Evolutionary conservation across 2,797 vertebrate species (phyloP).

Genomic region (Pangasius krempfi): DNA sequence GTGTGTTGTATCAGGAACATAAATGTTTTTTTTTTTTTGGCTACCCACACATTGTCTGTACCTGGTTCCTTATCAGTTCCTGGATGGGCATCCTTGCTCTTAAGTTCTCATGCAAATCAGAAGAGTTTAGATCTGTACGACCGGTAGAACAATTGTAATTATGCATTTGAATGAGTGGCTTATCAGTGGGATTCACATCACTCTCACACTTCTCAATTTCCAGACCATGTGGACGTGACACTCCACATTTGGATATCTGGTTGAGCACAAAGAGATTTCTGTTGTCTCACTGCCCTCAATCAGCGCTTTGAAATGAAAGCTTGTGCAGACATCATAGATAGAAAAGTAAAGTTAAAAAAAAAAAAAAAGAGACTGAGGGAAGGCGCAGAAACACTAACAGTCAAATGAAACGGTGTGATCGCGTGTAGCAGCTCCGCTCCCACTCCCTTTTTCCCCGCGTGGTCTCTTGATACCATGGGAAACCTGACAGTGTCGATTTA

Average conservation of each 20-base stretch:
- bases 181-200: slow-evolving; percentile 39
- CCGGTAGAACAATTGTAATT: slow-evolving; percentile 35
- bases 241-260: slow-evolving; percentile 61
- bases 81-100: slow-evolving; percentile 20
- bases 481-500: slow-evolving; percentile 80
- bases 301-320: slow-evolving; percentile 73
- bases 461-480: slow-evolving; percentile 75
- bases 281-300: slow-evolving; percentile 57
- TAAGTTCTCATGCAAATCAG: slow-evolving; percentile 39
- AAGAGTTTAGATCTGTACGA: slow-evolving; percentile 24
- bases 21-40: neutral
- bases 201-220: slow-evolving; percentile 27
- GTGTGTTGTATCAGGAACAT: neutral
- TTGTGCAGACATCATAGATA: slow-evolving; percentile 56
- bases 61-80: slow-evolving; percentile 17
- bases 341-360: slow-evolving; percentile 54
- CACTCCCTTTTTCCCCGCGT: slow-evolving; percentile 68
- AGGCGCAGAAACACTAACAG: slow-evolving; percentile 62
- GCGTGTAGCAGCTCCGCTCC: slow-evolving; percentile 66
- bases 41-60: too few relatives aligned
- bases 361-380: slow-evolving; percentile 8
- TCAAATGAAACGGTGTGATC: slow-evolving; percentile 76
- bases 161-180: slow-evolving; percentile 26
- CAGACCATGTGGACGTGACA: slow-evolving; percentile 30
- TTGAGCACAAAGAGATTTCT: slow-evolving; percentile 71